Evolutionary conservation across 2,113 vertebrate species (phyloP).

Genomic region (Excalfactoria chinensis): DNA sequence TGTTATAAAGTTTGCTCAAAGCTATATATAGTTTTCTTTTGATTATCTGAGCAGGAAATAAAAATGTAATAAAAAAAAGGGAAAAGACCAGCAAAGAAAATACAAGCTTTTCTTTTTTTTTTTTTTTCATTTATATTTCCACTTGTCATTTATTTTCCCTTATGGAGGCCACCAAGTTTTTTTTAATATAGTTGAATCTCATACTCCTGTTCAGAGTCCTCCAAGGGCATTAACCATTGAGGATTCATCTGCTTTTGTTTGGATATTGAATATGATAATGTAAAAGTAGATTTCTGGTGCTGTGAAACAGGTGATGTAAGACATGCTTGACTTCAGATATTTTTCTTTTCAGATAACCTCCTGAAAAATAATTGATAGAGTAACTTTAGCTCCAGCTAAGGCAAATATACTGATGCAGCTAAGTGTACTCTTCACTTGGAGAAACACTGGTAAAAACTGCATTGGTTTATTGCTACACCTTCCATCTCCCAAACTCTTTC

Average conservation of each 20-base stretch:
- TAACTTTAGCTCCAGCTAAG: neutral
- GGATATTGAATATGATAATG: neutral
- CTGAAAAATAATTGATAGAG: neutral
- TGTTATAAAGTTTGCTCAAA: constrained; percentile 16
- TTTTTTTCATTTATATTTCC: constrained; percentile 31
- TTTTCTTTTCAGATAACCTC: neutral
- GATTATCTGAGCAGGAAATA: constrained; percentile 39
- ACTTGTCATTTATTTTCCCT: constrained; percentile 25
- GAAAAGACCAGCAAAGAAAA: neutral
- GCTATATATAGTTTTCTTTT: neutral
- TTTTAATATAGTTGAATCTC: constrained; percentile 35
- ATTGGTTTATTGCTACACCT: neutral
- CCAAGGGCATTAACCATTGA: constrained; percentile 2
- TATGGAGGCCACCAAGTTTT: neutral
- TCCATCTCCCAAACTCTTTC: neutral
- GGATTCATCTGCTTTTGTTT: neutral
- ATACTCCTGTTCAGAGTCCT: neutral
- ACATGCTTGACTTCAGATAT: neutral
- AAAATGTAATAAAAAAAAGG: neutral
- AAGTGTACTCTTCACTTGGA: neutral
- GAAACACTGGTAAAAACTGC: neutral
- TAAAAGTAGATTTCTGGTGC: neutral
- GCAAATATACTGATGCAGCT: neutral
- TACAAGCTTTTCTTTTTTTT: constrained; percentile 10
- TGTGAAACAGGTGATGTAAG: neutral